Evolutionary conservation across 2,113 vertebrate species (phyloP).

Genomic region (Rhizomys pruinosus): DNA sequence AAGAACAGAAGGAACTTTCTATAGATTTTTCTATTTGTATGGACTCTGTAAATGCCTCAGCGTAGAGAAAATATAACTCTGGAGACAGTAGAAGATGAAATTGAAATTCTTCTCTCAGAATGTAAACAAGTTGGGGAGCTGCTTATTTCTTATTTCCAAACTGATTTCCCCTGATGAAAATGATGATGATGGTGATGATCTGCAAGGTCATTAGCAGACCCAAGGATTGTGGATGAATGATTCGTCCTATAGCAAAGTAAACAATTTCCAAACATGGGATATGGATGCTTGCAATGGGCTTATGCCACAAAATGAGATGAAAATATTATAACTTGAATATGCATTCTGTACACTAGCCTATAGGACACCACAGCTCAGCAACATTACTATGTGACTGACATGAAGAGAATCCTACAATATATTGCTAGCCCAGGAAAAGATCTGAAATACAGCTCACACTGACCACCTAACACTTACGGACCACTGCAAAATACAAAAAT

Average conservation of each 20-base stretch:
- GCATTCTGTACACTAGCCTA: background rate
- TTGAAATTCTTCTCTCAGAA: background rate
- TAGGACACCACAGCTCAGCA: background rate
- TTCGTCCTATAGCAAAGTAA: background rate
- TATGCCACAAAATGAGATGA: background rate
- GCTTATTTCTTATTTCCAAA: background rate
- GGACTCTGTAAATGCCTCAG: background rate
- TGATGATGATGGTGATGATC: background rate
- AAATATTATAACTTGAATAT: background rate
- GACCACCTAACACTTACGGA: background rate
- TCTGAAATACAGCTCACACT: background rate
- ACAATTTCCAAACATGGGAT: background rate
- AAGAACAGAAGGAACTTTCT: background rate
- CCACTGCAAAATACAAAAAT: background rate
- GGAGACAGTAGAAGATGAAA: background rate
- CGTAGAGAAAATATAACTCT: background rate
- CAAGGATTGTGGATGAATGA: background rate
- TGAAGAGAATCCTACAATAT: background rate
- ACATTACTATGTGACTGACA: too few species aligned
- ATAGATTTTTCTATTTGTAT: background rate
- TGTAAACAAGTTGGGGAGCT: background rate
- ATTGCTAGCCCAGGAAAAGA: background rate
- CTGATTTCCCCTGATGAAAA: background rate
- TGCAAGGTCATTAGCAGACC: background rate
- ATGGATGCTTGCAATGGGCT: too few species aligned